Evolutionary conservation across 2,888 invertebrate genomes (phyloP).

Genomic region (Heteromurus nitidus): DNA sequence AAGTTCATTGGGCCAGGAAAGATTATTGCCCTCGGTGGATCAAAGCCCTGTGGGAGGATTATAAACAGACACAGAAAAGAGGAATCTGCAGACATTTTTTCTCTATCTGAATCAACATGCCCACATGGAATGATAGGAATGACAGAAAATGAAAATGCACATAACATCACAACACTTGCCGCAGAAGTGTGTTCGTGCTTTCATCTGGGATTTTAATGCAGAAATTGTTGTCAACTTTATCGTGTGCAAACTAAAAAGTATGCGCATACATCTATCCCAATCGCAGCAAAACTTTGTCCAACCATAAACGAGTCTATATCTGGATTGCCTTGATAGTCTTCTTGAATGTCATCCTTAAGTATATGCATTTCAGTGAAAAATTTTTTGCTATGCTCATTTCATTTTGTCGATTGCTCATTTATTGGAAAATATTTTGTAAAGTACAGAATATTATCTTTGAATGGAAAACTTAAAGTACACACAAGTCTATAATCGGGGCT

Average conservation of each 20-base stretch:
- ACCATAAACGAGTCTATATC: no score
- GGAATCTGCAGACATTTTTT: background rate
- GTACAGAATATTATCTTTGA: no score
- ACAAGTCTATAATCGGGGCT: no score
- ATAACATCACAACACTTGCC: no score
- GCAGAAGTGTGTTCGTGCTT: no score
- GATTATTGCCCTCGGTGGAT: conserved; percentile 67
- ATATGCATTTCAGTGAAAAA: no score
- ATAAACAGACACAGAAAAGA: conserved; percentile 16
- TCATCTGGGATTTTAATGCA: conserved; percentile 1
- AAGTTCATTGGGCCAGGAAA: conserved; percentile 69
- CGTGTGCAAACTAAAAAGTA: background rate
- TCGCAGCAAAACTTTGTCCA: background rate
- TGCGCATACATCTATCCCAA: conserved; percentile 7
- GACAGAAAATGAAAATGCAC: conserved; percentile 25
- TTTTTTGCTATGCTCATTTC: no score
- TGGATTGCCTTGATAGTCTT: no score
- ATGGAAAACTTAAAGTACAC: no score
- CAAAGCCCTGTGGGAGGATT: conserved; percentile 57
- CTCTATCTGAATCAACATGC: conserved; percentile 14
- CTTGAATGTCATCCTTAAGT: no score
- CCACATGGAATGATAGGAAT: conserved; percentile 11
- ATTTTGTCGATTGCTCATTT: no score
- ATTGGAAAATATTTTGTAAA: no score
- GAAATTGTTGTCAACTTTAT: conserved; percentile 15